These are phyloP conservation scores for Trissolcus basalis DNA, from an alignment of 1,140 invertebrate genomes.

Conservation along the genomic window DNA sequence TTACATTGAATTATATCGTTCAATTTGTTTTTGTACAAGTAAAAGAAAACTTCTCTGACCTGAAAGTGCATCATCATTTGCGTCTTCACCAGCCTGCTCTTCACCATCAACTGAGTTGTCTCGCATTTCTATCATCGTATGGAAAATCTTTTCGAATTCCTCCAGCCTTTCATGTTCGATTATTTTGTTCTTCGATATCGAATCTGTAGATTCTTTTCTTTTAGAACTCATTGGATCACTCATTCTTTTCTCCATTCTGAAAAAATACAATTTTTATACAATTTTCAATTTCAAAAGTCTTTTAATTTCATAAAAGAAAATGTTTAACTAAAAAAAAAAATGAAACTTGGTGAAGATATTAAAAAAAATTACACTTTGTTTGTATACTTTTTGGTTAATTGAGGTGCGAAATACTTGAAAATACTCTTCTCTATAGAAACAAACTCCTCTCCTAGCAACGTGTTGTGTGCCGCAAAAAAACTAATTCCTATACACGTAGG, in stretches of 20 bases:
- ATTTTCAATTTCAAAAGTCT: too few species aligned
- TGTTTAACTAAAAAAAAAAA: neutral
- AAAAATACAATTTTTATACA: too few species aligned
- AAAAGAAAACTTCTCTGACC: slow-evolving; percentile 13
- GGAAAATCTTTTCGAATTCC: slow-evolving; percentile 70
- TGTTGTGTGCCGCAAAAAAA: neutral
- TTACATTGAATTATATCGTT: neutral
- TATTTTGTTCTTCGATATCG: slow-evolving; percentile 35
- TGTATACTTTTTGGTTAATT: neutral
- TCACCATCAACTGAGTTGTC: slow-evolving; percentile 60
- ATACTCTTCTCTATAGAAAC: neutral
- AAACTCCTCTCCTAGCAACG: slow-evolving; percentile 13
- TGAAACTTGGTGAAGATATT: neutral
- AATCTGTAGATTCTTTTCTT: slow-evolving; percentile 39
- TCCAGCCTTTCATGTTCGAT: slow-evolving; percentile 66
- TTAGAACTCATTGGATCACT: neutral
- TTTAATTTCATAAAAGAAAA: too few species aligned
- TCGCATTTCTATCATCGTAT: slow-evolving; percentile 67
- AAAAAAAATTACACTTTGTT: too few species aligned
- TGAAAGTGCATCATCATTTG: slow-evolving; percentile 45
- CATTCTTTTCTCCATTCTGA: neutral
- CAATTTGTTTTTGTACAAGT: too few species aligned
- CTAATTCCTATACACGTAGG: too few species aligned
- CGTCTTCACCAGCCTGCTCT: slow-evolving; percentile 55
- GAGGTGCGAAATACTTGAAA: neutral